Base-by-base conservation (phyloP, 2,888 invertebrate species). In the Creontiades dilutus region DNA sequence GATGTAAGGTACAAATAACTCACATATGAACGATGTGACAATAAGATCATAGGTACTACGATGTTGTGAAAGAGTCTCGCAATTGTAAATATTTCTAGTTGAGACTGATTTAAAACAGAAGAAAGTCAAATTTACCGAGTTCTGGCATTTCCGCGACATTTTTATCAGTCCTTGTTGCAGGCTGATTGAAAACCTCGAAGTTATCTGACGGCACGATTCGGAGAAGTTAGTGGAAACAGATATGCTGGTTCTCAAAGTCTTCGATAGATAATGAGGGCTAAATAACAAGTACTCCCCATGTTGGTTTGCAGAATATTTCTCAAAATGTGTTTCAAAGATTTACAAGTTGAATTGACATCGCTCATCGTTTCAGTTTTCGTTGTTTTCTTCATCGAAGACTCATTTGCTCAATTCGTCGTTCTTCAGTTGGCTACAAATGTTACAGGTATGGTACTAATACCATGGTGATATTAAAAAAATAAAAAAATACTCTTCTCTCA, bases 291-390 rank as follows among this genome's bases (percentile, higher is more conserved):
- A 2, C 9, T 2, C 57, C n/a, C n/a, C 23, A 23, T 23, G 68
- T 19, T 68, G 23, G 68, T 68, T 5, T 16, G 27, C 19, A 9
- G n/a, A n/a, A 16, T 13, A 5, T 19, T 68, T 23, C 23, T 23
- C 68, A 23, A 68, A 68, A 68, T 68, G 68, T 68, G 68, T 68
- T 27, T 23, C 23, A 68, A 68, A 27, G 68, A 68, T 68, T 68
- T 19, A 13, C 23, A 23, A 23, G 23, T 23, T 19, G 68, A 23
- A 19, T 68, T 27, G 0, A 12, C 23, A 2, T 23, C 27, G 19
- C 12, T 68, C 0, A 68, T 68, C 23, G 23, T 68, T 23, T 23
- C 68, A 0, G 68, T 68, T 68, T 68, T 68, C 19, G 9, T 68
- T 3, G 27, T 23, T 12, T 23, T 23, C 9, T 68, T 68, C 27